Percentiles rank a stretch among this genome's conserved stretches.
Conservation (phyloP, 2,797 vertebrate genomes). For the Artibeus lituratus region DNA sequence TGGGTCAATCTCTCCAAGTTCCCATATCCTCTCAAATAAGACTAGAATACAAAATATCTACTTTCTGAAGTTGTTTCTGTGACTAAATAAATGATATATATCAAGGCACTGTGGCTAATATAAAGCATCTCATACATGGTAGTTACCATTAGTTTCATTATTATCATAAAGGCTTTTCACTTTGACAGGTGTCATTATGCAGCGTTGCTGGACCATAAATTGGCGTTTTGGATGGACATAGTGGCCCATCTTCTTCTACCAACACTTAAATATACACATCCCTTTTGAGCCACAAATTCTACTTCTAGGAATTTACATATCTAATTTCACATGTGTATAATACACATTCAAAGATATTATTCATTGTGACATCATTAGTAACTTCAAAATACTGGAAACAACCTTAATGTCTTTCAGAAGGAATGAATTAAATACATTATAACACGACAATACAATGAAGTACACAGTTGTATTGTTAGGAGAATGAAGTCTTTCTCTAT, state of each 20-base stretch:
- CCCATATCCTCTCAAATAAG: not conserved
- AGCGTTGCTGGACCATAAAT: not conserved
- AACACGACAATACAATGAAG: not conserved
- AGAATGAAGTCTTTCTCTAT: not conserved
- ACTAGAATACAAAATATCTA: not conserved
- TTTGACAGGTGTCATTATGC: not conserved
- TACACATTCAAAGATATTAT: not conserved
- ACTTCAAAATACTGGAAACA: not conserved
- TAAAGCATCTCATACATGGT: not conserved
- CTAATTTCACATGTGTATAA: not conserved
- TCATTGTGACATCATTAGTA: not conserved
- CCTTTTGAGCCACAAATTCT: not conserved
- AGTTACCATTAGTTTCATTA: not conserved
- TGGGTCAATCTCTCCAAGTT: not conserved
- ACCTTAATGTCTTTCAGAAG: not conserved
- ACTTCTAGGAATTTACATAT: not conserved
- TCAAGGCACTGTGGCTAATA: not conserved
- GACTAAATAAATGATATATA: not conserved
- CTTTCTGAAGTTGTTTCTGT: not conserved
- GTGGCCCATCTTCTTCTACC: not conserved
- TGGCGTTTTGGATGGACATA: not conserved
- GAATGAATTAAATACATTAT: slow-evolving; percentile 38
- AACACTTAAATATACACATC: not conserved
- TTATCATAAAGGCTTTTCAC: not conserved
- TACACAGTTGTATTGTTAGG: not conserved